A percentile compares a stretch with the other conserved stretches of the same genome.
phyloP scores from a whole-genome alignment of 2,797 vertebrate genomes.

The Anniella stebbinsi region DNA sequence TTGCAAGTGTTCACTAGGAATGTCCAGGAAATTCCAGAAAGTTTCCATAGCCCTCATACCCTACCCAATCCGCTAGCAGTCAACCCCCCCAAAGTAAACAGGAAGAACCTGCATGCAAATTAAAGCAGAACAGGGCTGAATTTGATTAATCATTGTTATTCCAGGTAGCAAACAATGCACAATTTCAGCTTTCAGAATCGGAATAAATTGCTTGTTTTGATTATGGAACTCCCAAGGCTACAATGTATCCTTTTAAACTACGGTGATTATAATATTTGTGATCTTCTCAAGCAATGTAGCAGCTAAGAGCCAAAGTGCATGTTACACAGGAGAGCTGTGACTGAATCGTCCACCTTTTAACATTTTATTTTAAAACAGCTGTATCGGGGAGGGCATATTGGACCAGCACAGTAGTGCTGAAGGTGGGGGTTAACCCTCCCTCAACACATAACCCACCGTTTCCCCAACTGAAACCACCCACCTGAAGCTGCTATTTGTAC shows the following conservation, averaged over 20 bases:
- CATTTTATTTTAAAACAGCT: neutral
- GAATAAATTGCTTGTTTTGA: neutral
- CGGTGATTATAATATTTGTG: neutral
- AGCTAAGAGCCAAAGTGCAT: neutral
- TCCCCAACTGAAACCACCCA: neutral
- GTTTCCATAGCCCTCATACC: neutral
- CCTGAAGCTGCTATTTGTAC: neutral
- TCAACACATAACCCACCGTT: neutral
- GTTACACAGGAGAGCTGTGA: neutral
- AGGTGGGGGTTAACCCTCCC: neutral
- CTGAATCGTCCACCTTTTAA: neutral
- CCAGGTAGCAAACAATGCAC: neutral
- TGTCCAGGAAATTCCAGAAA: neutral
- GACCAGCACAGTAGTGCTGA: neutral
- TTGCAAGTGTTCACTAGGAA: neutral
- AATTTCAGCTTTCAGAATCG: neutral
- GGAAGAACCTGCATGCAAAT: neutral
- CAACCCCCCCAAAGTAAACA: neutral
- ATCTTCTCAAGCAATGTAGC: neutral
- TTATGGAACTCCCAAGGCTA: slow-evolving; percentile 29
- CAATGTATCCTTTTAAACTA: slow-evolving; percentile 22
- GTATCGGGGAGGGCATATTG: neutral
- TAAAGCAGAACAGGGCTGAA: neutral
- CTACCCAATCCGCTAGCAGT: neutral
- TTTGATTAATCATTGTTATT: neutral